Percentiles rank a stretch among this genome's conserved stretches.
phyloP scores from a whole-genome alignment of 2,113 vertebrate species.

The Ceyx cyanopectus region DNA sequence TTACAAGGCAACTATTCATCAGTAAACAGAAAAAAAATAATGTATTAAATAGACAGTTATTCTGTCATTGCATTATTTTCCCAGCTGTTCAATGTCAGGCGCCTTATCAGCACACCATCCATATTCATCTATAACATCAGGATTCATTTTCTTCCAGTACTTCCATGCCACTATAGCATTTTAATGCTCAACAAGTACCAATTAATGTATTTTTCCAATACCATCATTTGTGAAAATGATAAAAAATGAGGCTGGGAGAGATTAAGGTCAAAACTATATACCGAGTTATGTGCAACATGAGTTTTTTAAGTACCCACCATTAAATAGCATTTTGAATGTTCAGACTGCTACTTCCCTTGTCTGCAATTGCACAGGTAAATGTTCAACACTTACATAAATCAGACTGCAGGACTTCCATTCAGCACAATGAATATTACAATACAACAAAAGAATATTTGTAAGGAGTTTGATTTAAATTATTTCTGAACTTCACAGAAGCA shows the following conservation, averaged over 20 bases:
- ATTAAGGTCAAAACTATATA: neutral
- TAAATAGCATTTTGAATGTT: constrained; percentile 8
- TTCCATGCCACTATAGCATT: neutral
- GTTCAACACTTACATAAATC: constrained; percentile 9
- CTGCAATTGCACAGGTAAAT: constrained; percentile 14
- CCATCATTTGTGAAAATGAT: neutral
- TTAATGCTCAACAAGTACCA: neutral
- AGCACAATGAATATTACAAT: constrained; percentile 14
- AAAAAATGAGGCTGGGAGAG: neutral
- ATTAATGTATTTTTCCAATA: constrained; percentile 34
- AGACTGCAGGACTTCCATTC: neutral
- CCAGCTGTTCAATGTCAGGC: neutral
- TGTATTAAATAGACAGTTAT: neutral
- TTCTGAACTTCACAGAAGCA: neutral
- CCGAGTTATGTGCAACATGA: neutral
- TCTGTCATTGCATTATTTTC: neutral
- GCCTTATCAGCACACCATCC: neutral
- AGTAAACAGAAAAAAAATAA: neutral
- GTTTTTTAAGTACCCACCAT: constrained; percentile 17
- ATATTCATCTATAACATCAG: neutral
- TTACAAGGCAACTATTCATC: neutral
- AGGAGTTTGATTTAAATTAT: neutral
- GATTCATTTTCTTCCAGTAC: constrained; percentile 5
- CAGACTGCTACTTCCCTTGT: neutral
- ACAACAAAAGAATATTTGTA: neutral